Conservation (phyloP, 2,888 invertebrate species). For the Mactromeris polynyma region DNA sequence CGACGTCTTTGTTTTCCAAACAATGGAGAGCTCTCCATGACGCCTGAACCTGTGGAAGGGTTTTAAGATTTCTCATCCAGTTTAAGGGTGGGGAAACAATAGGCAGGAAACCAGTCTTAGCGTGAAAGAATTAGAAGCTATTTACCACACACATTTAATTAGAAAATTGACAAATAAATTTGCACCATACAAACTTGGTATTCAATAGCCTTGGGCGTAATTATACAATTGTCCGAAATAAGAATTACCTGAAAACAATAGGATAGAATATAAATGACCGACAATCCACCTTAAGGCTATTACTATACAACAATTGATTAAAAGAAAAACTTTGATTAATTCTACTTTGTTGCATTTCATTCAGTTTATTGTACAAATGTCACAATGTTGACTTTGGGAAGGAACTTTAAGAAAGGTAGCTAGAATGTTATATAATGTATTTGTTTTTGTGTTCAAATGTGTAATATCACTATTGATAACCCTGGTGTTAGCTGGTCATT, state of each 20-base stretch:
- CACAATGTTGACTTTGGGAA: constrained; percentile 41
- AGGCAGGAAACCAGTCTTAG: constrained; percentile 60
- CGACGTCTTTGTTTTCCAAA: constrained; percentile 50
- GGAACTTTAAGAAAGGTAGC: constrained; percentile 13
- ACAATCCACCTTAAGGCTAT: constrained; percentile 51
- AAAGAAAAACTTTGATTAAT: constrained; percentile 51
- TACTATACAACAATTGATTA: constrained; percentile 49
- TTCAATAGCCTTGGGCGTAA: constrained; percentile 52
- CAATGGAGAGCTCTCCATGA: constrained; percentile 52
- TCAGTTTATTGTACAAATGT: constrained; percentile 24
- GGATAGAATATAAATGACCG: constrained; percentile 10
- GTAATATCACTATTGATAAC: neutral
- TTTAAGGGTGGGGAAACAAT: constrained; percentile 60
- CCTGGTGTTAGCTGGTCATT: neutral
- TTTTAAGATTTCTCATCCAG: constrained; percentile 52
- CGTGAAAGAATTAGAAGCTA: constrained; percentile 52
- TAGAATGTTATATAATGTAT: neutral
- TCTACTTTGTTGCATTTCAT: constrained; percentile 36
- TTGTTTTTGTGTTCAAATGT: neutral
- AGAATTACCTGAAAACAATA: constrained; percentile 65
- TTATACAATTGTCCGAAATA: constrained; percentile 47
- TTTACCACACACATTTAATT: constrained; percentile 67
- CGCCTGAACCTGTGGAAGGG: constrained; percentile 26
- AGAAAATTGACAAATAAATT: constrained; percentile 71
- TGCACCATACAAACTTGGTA: constrained; percentile 56